phyloP scores from a whole-genome alignment of 2,113 vertebrate genomes.

The Strix uralensis region DNA sequence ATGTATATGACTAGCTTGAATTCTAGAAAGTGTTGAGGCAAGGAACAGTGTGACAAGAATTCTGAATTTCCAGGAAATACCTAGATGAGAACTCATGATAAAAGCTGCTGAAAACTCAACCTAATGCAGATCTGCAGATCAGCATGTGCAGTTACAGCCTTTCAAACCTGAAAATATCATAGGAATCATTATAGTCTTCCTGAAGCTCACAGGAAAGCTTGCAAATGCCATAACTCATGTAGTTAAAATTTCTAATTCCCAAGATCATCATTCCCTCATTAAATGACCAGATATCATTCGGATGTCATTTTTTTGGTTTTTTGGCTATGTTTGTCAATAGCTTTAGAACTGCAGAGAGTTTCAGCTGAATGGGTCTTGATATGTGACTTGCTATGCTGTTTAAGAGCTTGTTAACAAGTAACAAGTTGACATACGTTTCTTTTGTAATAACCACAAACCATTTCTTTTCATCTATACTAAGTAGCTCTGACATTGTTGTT shows the following conservation, averaged over 20 bases:
- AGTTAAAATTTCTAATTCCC: neutral
- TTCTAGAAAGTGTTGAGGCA: neutral
- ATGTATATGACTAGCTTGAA: neutral
- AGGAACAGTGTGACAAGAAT: neutral
- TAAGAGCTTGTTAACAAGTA: neutral
- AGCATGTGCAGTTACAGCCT: neutral
- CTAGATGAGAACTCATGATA: neutral
- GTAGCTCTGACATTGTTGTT: neutral
- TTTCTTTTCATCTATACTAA: neutral
- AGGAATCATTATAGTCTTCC: neutral
- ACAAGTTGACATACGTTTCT: neutral
- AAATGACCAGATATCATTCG: neutral
- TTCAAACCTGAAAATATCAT: neutral
- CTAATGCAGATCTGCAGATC: neutral
- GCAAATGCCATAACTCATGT: neutral
- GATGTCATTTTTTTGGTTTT: neutral
- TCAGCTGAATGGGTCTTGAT: neutral
- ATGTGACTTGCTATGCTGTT: neutral
- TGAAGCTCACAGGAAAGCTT: neutral
- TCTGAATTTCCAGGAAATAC: conserved; percentile 18
- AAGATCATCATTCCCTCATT: neutral
- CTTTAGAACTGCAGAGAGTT: neutral
- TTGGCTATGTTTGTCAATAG: neutral
- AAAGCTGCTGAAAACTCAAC: neutral
- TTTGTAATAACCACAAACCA: neutral